Percentiles rank a stretch among this genome's conserved stretches.
Evolutionary conservation across 2,797 vertebrate species (phyloP).

Genomic region (Melanotaenia parkinsoni): DNA sequence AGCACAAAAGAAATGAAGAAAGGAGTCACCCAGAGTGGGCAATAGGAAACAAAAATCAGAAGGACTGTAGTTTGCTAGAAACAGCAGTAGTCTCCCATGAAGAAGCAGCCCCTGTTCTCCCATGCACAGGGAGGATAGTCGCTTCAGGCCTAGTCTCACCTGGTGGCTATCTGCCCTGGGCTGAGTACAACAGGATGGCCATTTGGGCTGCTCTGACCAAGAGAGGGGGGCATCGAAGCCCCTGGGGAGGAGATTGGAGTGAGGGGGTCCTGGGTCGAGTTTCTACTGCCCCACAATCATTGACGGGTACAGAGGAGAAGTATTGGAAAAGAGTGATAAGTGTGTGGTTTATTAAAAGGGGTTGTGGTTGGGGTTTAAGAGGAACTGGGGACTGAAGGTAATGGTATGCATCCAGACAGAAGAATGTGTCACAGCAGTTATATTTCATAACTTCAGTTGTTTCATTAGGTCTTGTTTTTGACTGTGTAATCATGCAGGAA

Average conservation of each 20-base stretch:
- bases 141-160: conserved; percentile 85
- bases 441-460: conserved; percentile 18
- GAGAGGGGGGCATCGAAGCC: conserved; percentile 84
- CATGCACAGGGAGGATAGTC: conserved; percentile 45
- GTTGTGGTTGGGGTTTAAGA: conserved; percentile 22
- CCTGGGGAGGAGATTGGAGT: conserved; percentile 88
- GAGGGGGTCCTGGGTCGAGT: conserved; percentile 90
- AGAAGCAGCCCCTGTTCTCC: conserved; percentile 59
- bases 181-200: conserved; percentile 89
- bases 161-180: conserved; percentile 85
- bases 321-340: conserved; percentile 68
- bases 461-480: conserved; percentile 17
- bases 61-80: conserved; percentile 40
- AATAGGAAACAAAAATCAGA: conserved; percentile 19
- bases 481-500: conserved; percentile 30
- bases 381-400: conserved; percentile 31
- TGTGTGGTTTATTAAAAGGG: conserved; percentile 35
- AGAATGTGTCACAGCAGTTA: conserved; percentile 43
- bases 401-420: conserved; percentile 36
- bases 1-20: conserved; percentile 23
- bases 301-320: conserved; percentile 75
- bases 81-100: conserved; percentile 57
- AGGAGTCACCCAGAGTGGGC: conserved; percentile 37
- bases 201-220: conserved; percentile 86
- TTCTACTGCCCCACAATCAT: conserved; percentile 83